These are phyloP conservation scores for Alouatta palliata DNA, from an alignment of 2,113 vertebrate genomes.

Conservation along the genomic window DNA sequence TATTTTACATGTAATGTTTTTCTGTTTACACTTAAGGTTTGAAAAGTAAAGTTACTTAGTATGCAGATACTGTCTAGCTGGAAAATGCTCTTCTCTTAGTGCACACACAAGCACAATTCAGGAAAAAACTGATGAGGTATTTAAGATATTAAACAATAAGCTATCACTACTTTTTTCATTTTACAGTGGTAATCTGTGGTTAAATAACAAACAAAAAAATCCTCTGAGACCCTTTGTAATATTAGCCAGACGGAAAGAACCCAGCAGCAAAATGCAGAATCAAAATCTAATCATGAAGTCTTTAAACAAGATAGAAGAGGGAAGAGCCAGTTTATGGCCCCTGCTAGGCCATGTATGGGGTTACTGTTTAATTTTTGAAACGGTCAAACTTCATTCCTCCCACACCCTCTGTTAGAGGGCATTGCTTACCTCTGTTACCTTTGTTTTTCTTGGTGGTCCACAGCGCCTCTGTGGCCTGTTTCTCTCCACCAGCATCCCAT, in stretches of 20 bases:
- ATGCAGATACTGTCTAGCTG: background rate
- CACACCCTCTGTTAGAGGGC: background rate
- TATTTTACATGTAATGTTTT: background rate
- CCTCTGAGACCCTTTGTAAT: constrained; percentile 9
- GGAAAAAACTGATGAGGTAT: background rate
- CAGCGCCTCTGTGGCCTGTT: background rate
- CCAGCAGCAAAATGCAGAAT: background rate
- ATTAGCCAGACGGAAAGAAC: constrained; percentile 8
- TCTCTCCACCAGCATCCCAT: background rate
- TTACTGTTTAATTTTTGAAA: constrained; percentile 9
- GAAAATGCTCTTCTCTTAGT: background rate
- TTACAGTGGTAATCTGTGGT: background rate
- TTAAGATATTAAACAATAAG: constrained; percentile 32
- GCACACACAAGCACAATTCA: background rate
- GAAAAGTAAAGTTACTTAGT: constrained; percentile 8
- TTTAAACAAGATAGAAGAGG: constrained; percentile 24
- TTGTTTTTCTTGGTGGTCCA: background rate
- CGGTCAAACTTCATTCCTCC: background rate
- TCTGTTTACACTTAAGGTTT: background rate
- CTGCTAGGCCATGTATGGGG: background rate
- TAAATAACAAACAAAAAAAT: constrained; percentile 41
- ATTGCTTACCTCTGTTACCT: background rate
- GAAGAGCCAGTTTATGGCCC: background rate
- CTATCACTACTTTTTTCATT: background rate
- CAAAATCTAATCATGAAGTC: constrained; percentile 20